Evolutionary conservation across 2,113 vertebrate species (phyloP).

Genomic region (Tupaia tana): DNA sequence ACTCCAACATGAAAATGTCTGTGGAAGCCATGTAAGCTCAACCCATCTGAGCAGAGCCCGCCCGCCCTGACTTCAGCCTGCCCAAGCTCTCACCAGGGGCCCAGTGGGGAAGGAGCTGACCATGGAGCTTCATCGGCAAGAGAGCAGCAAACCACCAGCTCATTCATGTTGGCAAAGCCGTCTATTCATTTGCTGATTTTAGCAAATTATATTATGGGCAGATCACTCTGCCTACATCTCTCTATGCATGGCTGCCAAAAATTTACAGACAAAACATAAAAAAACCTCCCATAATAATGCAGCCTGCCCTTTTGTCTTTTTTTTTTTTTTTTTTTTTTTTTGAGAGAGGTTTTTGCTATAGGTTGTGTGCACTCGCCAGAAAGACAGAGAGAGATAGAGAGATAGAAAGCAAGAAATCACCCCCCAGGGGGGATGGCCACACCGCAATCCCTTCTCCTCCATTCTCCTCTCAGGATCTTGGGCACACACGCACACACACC

Average conservation of each 20-base stretch:
- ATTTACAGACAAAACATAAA: neutral
- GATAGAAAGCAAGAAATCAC: no score
- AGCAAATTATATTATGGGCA: neutral
- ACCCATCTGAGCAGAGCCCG: rapidly evolving
- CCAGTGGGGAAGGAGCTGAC: neutral
- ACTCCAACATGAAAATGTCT: neutral
- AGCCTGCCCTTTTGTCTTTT: no score
- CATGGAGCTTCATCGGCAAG: neutral
- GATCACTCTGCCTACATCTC: neutral
- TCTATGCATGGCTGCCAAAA: neutral
- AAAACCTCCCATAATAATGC: neutral
- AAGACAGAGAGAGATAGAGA: no score
- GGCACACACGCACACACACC: no score
- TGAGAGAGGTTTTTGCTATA: no score
- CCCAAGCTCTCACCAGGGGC: neutral
- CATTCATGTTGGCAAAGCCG: neutral
- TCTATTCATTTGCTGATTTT: neutral
- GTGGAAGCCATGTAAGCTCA: neutral
- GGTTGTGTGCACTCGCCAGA: no score
- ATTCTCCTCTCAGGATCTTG: no score
- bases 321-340: no score
- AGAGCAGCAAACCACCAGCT: neutral
- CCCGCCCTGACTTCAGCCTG: neutral
- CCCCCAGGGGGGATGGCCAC: no score
- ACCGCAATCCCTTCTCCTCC: no score